Conservation (phyloP, 2,888 invertebrate genomes). For the Therioaphis trifolii region DNA sequence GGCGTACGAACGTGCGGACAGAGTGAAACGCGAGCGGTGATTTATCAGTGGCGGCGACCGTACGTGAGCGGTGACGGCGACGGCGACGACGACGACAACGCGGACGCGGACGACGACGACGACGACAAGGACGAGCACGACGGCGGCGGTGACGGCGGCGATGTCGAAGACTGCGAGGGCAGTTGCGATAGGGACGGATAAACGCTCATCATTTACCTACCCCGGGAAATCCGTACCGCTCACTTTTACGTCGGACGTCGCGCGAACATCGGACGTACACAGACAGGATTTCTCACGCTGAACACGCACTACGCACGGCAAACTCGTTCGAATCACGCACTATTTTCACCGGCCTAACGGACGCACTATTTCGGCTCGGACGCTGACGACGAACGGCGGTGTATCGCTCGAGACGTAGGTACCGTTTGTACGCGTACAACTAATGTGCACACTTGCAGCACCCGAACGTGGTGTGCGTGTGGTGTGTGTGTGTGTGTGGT, state of each 20-base stretch:
- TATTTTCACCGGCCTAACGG: too few relatives aligned
- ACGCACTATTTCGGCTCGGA: too few relatives aligned
- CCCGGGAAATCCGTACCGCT: too few relatives aligned
- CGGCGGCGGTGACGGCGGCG: background rate
- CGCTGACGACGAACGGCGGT: background rate
- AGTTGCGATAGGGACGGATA: background rate
- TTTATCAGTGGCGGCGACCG: conserved; percentile 16
- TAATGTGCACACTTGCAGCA: too few relatives aligned
- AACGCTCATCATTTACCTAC: background rate
- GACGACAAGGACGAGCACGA: background rate
- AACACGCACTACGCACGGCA: too few relatives aligned
- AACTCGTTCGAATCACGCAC: too few relatives aligned
- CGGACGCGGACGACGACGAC: background rate
- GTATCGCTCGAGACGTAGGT: too few relatives aligned
- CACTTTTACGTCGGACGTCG: background rate
- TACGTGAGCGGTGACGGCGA: background rate
- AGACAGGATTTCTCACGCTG: background rate
- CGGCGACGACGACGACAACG: conserved; percentile 1
- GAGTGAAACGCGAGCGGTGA: conserved; percentile 29
- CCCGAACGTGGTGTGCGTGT: too few relatives aligned
- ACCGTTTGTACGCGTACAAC: too few relatives aligned
- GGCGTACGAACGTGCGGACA: background rate
- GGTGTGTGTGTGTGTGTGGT: background rate
- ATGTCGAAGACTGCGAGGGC: background rate
- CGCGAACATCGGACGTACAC: background rate